Evolutionary conservation across 2,113 vertebrate species (phyloP).

Genomic region (Odocoileus hemionus): DNA sequence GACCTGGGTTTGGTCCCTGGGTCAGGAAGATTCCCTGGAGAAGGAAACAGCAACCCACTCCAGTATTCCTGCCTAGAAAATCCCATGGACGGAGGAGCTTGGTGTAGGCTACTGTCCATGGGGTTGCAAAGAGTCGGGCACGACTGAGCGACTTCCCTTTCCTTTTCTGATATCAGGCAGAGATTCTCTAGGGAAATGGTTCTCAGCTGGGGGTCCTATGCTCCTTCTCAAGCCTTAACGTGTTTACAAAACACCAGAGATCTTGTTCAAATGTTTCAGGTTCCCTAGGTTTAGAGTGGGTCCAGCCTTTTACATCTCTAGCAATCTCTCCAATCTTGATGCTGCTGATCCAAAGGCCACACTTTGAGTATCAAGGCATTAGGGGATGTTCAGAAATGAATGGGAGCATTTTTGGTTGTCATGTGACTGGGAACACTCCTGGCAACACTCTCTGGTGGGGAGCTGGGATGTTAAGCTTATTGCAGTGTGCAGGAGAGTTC

Average conservation of each 20-base stretch:
- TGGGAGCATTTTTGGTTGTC: background rate
- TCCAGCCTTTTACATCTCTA: background rate
- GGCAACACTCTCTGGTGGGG: background rate
- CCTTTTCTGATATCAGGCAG: background rate
- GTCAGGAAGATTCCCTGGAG: too few species aligned
- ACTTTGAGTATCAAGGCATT: background rate
- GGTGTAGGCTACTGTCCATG: too few species aligned
- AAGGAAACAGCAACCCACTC: too few species aligned
- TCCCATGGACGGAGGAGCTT: too few species aligned
- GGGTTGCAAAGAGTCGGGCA: too few species aligned
- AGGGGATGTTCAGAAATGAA: background rate
- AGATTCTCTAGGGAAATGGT: background rate
- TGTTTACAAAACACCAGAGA: background rate
- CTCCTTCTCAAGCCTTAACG: background rate
- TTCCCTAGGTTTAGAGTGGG: background rate
- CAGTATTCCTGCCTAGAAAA: too few species aligned
- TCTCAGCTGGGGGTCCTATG: background rate
- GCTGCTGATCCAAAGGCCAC: background rate
- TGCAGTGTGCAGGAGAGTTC: background rate
- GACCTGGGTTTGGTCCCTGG: too few species aligned
- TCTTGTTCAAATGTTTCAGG: slow-evolving; percentile 14
- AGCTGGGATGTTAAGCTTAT: background rate
- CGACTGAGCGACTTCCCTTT: too few species aligned
- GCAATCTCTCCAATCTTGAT: background rate
- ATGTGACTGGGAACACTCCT: background rate